Evolutionary conservation across 2,797 vertebrate species (phyloP).

Genomic region (Heliangelus exortis): DNA sequence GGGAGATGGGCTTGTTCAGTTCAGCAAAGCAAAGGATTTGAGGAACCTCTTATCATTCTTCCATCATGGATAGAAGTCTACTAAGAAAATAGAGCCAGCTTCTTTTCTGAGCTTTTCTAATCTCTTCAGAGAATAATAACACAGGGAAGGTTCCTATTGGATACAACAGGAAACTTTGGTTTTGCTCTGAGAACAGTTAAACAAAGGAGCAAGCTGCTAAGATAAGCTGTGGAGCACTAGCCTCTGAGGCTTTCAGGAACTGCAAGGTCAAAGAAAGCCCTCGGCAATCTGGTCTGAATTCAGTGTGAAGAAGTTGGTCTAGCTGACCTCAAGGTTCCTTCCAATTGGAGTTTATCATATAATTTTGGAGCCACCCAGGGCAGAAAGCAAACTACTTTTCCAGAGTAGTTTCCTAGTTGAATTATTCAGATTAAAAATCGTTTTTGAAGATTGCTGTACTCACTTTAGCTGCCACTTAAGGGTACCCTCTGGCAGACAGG

Average conservation of each 20-base stretch:
- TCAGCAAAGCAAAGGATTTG: neutral
- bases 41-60: neutral
- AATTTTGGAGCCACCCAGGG: neutral
- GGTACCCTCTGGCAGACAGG: neutral
- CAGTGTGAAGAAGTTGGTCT: neutral
- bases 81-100: neutral
- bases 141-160: neutral
- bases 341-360: neutral
- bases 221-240: neutral
- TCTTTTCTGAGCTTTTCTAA: neutral
- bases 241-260: neutral
- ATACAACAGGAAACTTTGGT: neutral
- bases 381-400: neutral
- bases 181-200: neutral
- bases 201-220: neutral
- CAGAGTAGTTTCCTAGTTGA: neutral
- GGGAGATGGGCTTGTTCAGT: neutral
- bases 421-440: neutral
- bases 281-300: neutral
- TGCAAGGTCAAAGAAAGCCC: neutral
- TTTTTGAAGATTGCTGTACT: neutral
- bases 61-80: neutral
- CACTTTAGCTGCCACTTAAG: neutral
- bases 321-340: neutral
- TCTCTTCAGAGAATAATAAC: neutral